Evolutionary conservation across 1,140 invertebrate genomes (phyloP).

Genomic region (Zeugodacus cucurbitae): DNA sequence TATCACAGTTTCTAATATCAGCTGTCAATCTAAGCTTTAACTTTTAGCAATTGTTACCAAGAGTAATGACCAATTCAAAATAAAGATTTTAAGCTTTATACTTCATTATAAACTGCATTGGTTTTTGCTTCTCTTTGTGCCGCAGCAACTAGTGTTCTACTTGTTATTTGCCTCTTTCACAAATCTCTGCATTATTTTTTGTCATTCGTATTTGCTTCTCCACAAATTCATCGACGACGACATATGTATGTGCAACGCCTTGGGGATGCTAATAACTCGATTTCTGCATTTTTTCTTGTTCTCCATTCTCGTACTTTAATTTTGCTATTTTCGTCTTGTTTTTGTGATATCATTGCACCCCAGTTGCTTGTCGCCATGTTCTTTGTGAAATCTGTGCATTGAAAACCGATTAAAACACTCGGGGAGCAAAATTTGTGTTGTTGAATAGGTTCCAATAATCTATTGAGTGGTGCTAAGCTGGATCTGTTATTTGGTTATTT

Average conservation of each 20-base stretch:
- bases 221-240: neutral
- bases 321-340: neutral
- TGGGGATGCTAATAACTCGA: neutral
- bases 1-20: no score
- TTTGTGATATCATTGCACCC: neutral
- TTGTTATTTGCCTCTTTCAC: neutral
- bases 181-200: neutral
- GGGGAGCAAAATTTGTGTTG: neutral
- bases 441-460: neutral
- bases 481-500: neutral
- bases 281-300: neutral
- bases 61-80: no score
- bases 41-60: no score
- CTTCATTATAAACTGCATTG: neutral
- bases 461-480: neutral
- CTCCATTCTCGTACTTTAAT: neutral
- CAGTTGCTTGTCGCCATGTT: neutral
- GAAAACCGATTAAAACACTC: slow-evolving; percentile 1
- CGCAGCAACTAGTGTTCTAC: neutral
- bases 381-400: neutral
- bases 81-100: neutral
- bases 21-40: no score
- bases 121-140: neutral
- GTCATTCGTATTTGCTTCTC: neutral
- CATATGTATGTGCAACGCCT: neutral